These are phyloP conservation scores for Chondrosia reniformis DNA, from an alignment of 37 sponge, comb jelly and placozoan species.

Conservation along the genomic window DNA sequence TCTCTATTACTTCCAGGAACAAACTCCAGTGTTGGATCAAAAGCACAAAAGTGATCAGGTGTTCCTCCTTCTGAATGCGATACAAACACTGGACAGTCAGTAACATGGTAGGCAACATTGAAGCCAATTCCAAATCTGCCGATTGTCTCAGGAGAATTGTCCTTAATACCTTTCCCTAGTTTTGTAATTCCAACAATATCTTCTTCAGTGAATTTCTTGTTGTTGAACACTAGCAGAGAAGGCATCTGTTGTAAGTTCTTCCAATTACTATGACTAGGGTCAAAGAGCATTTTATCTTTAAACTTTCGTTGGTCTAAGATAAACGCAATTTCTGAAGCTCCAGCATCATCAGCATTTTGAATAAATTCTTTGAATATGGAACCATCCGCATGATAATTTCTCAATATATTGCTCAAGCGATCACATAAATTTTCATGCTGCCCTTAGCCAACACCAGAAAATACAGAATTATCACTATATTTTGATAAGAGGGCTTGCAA, in stretches of 20 bases:
- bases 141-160: constrained; percentile 43
- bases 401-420: constrained; percentile 56
- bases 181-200: constrained; percentile 68
- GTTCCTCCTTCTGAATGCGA: constrained; percentile 29
- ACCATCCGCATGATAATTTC: constrained; percentile 53
- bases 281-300: constrained; percentile 29
- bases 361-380: constrained; percentile 75
- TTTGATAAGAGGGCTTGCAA: constrained; percentile 39
- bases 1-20: background rate
- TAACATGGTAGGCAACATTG: constrained; percentile 83
- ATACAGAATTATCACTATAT: constrained; percentile 27
- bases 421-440: constrained; percentile 74
- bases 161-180: constrained; percentile 78
- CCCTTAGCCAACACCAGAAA: constrained; percentile 64
- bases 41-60: constrained; percentile 62
- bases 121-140: constrained; percentile 89
- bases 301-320: constrained; percentile 49
- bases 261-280: constrained; percentile 35
- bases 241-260: constrained; percentile 48
- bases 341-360: constrained; percentile 87
- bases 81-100: constrained; percentile 80
- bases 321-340: constrained; percentile 67
- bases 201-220: constrained; percentile 57
- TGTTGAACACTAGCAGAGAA: constrained; percentile 66
- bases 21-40: constrained; percentile 60